A percentile compares a stretch with the other conserved stretches of the same genome.
These are phyloP conservation scores for Pollenia griseotomentosa DNA, from an alignment of 2,888 invertebrate genomes.

Conservation along the genomic window DNA sequence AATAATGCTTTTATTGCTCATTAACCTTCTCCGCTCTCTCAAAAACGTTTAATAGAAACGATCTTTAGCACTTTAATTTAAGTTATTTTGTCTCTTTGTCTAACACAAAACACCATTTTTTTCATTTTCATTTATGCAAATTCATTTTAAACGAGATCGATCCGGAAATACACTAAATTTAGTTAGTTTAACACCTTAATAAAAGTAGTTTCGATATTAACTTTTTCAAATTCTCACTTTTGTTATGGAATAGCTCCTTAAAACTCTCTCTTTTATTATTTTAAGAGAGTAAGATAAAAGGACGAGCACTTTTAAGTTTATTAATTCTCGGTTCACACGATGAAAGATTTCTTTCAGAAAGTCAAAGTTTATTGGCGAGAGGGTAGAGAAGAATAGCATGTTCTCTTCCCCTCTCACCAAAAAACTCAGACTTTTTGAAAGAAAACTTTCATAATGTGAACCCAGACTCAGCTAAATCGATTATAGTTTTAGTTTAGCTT, in stretches of 20 bases:
- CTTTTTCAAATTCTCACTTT: background rate
- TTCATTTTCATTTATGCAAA: background rate
- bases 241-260: background rate
- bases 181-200: slow-evolving; percentile 16
- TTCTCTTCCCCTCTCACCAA: too few species aligned
- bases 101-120: slow-evolving; percentile 40
- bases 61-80: slow-evolving; percentile 28
- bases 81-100: slow-evolving; percentile 27
- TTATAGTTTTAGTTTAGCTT: background rate
- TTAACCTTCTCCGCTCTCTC: slow-evolving; percentile 11
- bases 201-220: slow-evolving; percentile 36
- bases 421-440: too few species aligned
- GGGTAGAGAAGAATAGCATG: too few species aligned
- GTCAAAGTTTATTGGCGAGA: too few species aligned
- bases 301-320: background rate
- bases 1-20: slow-evolving; percentile 62
- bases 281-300: background rate
- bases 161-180: background rate
- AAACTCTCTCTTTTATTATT: background rate
- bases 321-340: background rate
- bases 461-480: background rate
- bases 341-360: too few species aligned
- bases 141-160: too few species aligned
- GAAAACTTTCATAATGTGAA: too few species aligned
- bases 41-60: slow-evolving; percentile 2